These are phyloP conservation scores for Rhinoraja longicauda DNA, from an alignment of 2,797 vertebrate genomes.

Conservation along the genomic window DNA sequence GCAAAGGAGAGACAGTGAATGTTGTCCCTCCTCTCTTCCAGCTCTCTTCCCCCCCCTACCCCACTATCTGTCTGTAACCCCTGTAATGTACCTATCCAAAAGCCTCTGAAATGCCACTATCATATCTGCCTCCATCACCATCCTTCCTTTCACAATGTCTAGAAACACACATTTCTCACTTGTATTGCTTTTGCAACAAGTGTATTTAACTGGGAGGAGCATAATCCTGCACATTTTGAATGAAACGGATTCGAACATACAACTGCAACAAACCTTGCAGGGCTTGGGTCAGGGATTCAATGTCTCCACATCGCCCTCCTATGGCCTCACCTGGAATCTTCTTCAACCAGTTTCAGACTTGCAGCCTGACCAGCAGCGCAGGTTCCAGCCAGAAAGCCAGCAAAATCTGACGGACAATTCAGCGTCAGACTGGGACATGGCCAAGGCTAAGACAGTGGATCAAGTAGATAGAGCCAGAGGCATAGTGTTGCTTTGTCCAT, in stretches of 20 bases:
- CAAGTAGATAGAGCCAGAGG: no score
- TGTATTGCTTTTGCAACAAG: background rate
- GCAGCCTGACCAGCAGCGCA: background rate
- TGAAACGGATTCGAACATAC: background rate
- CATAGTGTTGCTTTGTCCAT: background rate
- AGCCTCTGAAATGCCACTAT: no score
- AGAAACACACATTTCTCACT: background rate
- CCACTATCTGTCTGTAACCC: no score
- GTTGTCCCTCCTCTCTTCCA: background rate
- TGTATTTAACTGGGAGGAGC: background rate
- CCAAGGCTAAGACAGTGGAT: no score
- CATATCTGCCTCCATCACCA: no score
- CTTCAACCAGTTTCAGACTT: background rate
- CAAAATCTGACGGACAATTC: background rate
- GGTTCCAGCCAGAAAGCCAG: background rate
- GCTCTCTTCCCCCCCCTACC: no score
- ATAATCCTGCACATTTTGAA: background rate
- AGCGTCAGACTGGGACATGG: background rate
- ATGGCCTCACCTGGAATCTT: background rate
- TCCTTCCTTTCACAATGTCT: background rate
- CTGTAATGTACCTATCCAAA: no score
- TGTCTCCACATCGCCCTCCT: background rate
- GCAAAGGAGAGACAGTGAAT: background rate
- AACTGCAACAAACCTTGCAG: no score
- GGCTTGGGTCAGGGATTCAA: background rate